Evolutionary conservation across 2,888 invertebrate genomes (phyloP).

Genomic region (Rugalucina vietnamica): DNA sequence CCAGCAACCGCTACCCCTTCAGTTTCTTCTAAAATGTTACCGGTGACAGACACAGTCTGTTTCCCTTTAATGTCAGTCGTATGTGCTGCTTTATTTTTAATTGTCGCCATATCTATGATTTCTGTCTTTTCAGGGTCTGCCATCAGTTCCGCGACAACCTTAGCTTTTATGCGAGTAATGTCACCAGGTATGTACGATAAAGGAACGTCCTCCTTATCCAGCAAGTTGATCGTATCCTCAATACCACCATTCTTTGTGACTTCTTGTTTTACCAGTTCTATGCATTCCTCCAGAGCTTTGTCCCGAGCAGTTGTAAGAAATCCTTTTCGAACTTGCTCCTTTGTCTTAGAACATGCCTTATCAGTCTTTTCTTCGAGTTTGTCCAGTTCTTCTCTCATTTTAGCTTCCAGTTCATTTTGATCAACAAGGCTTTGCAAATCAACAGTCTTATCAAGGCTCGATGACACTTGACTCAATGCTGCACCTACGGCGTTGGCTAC

Average conservation of each 20-base stretch:
- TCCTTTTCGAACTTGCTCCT: conserved; percentile 57
- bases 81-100: background rate
- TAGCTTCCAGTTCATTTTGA: conserved; percentile 41
- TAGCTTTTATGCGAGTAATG: conserved; percentile 75
- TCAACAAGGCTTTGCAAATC: conserved; percentile 64
- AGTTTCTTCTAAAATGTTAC: conserved; percentile 38
- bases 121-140: background rate
- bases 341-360: background rate
- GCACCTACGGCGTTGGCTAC: conserved; percentile 83
- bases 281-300: conserved; percentile 48
- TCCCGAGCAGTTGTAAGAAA: conserved; percentile 64
- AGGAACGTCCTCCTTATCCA: conserved; percentile 72
- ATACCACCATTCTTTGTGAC: conserved; percentile 60
- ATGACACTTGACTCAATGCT: conserved; percentile 79
- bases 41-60: conserved; percentile 56
- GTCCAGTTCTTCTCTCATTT: conserved; percentile 4
- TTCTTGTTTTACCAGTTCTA: conserved; percentile 36
- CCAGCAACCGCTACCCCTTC: conserved; percentile 26
- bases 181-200: conserved; percentile 79
- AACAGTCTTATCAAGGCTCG: conserved; percentile 71
- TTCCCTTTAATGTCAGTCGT: conserved; percentile 23
- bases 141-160: conserved; percentile 76
- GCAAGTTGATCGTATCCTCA: conserved; percentile 56
- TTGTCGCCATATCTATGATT: background rate
- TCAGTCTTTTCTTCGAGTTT: background rate